These are phyloP conservation scores for Hypothenemus hampei DNA, from an alignment of 1,140 invertebrate species.

Conservation along the genomic window DNA sequence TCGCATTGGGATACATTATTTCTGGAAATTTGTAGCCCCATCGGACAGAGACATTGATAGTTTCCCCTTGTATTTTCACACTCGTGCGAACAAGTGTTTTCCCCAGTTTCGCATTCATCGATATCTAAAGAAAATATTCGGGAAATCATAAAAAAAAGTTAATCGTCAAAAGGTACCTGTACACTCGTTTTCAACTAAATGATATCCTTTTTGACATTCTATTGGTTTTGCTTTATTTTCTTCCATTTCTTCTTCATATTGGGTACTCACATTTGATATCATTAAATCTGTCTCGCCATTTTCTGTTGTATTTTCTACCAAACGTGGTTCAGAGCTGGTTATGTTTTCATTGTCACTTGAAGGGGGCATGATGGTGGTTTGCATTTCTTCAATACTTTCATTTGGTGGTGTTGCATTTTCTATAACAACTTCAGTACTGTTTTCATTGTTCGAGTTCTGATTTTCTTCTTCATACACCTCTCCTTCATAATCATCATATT, in stretches of 20 bases:
- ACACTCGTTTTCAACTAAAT: slow-evolving; percentile 19
- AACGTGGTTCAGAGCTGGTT: too few species aligned
- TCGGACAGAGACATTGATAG: slow-evolving; percentile 45
- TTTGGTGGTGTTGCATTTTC: too few species aligned
- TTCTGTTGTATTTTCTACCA: too few species aligned
- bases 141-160: not conserved
- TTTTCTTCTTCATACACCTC: slow-evolving; percentile 19
- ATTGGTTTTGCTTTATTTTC: too few species aligned
- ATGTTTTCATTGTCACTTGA: too few species aligned
- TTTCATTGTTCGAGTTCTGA: too few species aligned
- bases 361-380: too few species aligned
- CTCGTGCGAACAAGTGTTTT: slow-evolving; percentile 43
- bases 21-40: slow-evolving; percentile 53
- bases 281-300: too few species aligned
- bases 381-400: too few species aligned
- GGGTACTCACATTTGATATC: too few species aligned
- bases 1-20: slow-evolving; percentile 49
- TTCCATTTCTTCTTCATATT: not conserved
- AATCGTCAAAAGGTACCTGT: slow-evolving; percentile 19
- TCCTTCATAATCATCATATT: slow-evolving; percentile 30
- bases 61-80: slow-evolving; percentile 37
- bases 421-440: too few species aligned
- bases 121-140: slow-evolving; percentile 50
- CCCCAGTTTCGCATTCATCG: slow-evolving; percentile 56
- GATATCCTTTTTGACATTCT: slow-evolving; percentile 19